Percentiles rank a stretch among this genome's conserved stretches.
Conservation (phyloP, 2,797 vertebrate species). For the Leptatherina wallacei region DNA sequence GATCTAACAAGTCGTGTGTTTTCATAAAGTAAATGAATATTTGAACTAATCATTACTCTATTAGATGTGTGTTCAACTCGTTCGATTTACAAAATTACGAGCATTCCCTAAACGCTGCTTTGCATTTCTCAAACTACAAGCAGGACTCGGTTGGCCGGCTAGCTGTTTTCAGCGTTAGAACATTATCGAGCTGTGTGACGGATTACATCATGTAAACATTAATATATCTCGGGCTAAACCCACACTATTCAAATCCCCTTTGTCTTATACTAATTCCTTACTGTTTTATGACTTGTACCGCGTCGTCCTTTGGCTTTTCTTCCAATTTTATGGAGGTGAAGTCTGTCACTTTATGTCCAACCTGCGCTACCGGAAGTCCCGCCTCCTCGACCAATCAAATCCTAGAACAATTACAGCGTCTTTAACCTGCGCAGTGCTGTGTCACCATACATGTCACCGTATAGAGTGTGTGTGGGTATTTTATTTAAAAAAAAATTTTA, state of each 20-base stretch:
- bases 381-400: conserved; percentile 71
- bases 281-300: conserved; percentile 63
- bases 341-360: conserved; percentile 66
- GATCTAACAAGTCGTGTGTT: background rate
- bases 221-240: conserved; percentile 14
- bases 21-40: conserved; percentile 4
- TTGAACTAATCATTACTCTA: background rate
- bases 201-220: conserved; percentile 32
- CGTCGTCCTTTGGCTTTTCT: conserved; percentile 71
- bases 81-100: conserved; percentile 40
- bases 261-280: conserved; percentile 59
- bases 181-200: conserved; percentile 21
- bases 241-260: conserved; percentile 7
- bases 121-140: conserved; percentile 54
- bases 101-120: conserved; percentile 45
- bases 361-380: conserved; percentile 72
- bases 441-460: background rate
- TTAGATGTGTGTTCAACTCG: conserved; percentile 10
- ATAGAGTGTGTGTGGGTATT: background rate
- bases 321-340: conserved; percentile 67
- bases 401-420: background rate
- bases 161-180: conserved; percentile 56
- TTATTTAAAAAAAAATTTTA: conserved; percentile 7
- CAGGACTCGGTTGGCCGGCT: conserved; percentile 62
- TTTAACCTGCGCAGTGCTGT: conserved; percentile 52